phyloP scores from a whole-genome alignment of 1,140 invertebrate species.

The Drosophila ohnishii region DNA sequence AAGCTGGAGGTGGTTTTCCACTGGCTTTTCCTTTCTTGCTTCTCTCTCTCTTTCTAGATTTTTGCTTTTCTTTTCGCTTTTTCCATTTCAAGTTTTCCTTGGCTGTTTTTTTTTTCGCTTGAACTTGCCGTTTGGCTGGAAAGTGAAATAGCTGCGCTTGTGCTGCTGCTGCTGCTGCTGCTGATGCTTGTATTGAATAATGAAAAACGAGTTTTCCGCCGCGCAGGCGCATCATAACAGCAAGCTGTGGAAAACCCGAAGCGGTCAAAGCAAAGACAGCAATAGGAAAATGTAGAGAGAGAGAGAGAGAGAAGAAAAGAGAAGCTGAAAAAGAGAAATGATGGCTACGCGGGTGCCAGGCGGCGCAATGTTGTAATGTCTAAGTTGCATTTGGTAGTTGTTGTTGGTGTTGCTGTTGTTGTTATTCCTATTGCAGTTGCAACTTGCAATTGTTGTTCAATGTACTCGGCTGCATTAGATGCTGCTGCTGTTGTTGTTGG shows the following conservation, averaged over 20 bases:
- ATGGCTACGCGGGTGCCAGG: conserved; percentile 58
- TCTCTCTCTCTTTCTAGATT: conserved; percentile 15
- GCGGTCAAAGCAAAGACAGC: conserved; percentile 11
- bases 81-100: conserved; percentile 51
- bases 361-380: conserved; percentile 71
- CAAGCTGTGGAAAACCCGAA: conserved; percentile 70
- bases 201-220: conserved; percentile 78
- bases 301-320: neutral
- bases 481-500: conserved; percentile 34
- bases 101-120: conserved; percentile 37
- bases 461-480: conserved; percentile 1
- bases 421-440: neutral
- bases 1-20: conserved; percentile 43
- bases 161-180: conserved; percentile 39
- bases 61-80: conserved; percentile 18
- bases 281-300: conserved; percentile 2
- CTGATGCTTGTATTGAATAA: conserved; percentile 70
- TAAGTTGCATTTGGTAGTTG: conserved; percentile 35
- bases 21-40: conserved; percentile 48
- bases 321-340: conserved; percentile 22
- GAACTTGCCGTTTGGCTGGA: conserved; percentile 73
- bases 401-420: conserved; percentile 15
- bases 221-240: conserved; percentile 63
- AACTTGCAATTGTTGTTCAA: conserved; percentile 3
- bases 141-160: conserved; percentile 69